These are phyloP conservation scores for Bombus huntii DNA, from an alignment of 1,140 invertebrate species.

Conservation along the genomic window DNA sequence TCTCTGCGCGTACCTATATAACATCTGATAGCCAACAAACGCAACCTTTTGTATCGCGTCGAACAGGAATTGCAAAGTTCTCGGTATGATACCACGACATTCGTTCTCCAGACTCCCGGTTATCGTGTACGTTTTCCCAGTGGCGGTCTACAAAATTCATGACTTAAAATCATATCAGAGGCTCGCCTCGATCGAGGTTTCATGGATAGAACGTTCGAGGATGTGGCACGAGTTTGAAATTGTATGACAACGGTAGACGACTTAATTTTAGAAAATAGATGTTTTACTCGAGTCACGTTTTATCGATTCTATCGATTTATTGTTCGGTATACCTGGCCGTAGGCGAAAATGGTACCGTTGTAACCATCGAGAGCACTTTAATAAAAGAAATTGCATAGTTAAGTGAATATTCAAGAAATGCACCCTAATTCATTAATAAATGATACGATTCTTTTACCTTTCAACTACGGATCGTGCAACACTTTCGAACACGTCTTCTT, in stretches of 20 bases:
- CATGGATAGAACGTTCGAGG: background rate
- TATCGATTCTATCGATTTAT: background rate
- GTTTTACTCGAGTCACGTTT: background rate
- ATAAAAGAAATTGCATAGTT: slow-evolving; percentile 47
- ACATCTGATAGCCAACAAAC: background rate
- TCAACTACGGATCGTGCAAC: slow-evolving; percentile 82
- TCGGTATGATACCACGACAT: slow-evolving; percentile 85
- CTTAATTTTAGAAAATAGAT: background rate
- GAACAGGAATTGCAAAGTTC: slow-evolving; percentile 84
- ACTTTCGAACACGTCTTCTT: slow-evolving; percentile 79
- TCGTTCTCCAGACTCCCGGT: slow-evolving; percentile 83
- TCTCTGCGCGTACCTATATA: slow-evolving; percentile 39
- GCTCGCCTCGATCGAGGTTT: background rate
- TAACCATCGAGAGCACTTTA: slow-evolving; percentile 87
- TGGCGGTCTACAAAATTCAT: slow-evolving; percentile 80
- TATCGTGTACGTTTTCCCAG: slow-evolving; percentile 88
- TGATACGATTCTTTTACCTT: slow-evolving; percentile 72
- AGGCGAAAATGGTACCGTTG: slow-evolving; percentile 94
- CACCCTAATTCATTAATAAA: slow-evolving; percentile 5
- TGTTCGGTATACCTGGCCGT: slow-evolving; percentile 85
- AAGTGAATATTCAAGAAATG: background rate
- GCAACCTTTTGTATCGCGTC: slow-evolving; percentile 82
- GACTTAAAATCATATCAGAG: background rate
- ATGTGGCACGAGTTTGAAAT: background rate
- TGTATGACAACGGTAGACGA: background rate